A percentile compares a stretch with the other conserved stretches of the same genome.
Conservation (phyloP, 2,888 invertebrate species). For the Congeria kusceri region DNA sequence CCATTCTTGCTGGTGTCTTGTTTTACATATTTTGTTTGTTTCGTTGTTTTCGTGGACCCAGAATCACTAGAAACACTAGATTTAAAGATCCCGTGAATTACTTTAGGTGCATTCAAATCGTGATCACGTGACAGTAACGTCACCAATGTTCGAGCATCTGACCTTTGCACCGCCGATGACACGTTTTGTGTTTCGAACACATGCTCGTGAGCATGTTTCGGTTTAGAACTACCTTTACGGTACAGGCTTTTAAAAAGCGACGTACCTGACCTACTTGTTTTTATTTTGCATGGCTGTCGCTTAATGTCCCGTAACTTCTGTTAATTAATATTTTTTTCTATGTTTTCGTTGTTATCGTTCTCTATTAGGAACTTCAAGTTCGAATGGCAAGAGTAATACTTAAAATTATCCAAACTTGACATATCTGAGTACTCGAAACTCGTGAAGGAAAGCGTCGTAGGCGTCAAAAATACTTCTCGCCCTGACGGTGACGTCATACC, state of each 20-base stretch:
- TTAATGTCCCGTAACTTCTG: constrained; percentile 38
- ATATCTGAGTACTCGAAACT: constrained; percentile 18
- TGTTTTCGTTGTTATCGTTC: constrained; percentile 28
- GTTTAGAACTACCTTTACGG: constrained; percentile 16
- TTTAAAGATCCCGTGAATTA: constrained; percentile 40
- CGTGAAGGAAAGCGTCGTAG: constrained; percentile 24
- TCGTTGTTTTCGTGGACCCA: constrained; percentile 10
- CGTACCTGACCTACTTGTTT: constrained; percentile 29
- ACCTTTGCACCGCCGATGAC: no score
- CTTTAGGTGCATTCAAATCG: not conserved
- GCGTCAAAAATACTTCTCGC: constrained; percentile 36
- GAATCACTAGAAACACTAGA: constrained; percentile 52
- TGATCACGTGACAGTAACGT: constrained; percentile 4
- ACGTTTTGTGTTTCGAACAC: not conserved
- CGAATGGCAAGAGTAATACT: constrained; percentile 47
- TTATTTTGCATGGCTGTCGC: constrained; percentile 10
- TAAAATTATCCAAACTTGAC: constrained; percentile 21
- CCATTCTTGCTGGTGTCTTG: constrained; percentile 7
- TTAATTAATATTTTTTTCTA: constrained; percentile 52
- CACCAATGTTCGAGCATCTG: constrained; percentile 12
- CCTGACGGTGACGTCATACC: no score
- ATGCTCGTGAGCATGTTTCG: constrained; percentile 23
- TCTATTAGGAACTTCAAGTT: constrained; percentile 19
- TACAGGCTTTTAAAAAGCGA: constrained; percentile 36
- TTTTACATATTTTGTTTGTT: not conserved